Evolutionary conservation across 2,888 invertebrate genomes (phyloP).

Genomic region (Dicyrtoma fusca): DNA sequence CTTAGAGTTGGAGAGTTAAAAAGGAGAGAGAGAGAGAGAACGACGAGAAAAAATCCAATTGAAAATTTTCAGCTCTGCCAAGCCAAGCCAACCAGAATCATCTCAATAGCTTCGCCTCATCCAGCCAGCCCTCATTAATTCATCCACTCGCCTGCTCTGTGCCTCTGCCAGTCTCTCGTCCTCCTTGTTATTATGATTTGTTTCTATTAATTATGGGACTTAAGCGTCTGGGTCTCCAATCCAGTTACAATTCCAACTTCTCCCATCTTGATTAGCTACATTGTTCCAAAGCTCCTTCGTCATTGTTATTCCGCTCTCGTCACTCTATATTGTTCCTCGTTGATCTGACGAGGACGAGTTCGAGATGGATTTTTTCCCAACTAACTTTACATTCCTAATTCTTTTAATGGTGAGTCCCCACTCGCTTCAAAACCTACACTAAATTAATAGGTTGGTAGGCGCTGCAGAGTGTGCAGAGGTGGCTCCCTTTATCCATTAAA

Average conservation of each 20-base stretch:
- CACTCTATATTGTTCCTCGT: constrained; percentile 32
- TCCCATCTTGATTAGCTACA: constrained; percentile 31
- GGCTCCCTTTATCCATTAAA: too few relatives aligned
- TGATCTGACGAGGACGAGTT: constrained; percentile 29
- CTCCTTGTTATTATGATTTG: constrained; percentile 31
- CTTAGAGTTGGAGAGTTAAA: constrained; percentile 18
- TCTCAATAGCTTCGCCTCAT: not conserved
- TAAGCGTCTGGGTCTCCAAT: constrained; percentile 7
- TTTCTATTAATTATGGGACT: constrained; percentile 20
- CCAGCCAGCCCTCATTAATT: constrained; percentile 14
- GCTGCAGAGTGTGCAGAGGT: too few relatives aligned
- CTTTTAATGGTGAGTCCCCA: too few relatives aligned
- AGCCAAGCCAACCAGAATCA: too few relatives aligned
- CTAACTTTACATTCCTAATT: too few relatives aligned
- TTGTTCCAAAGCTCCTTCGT: constrained; percentile 21
- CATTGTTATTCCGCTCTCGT: constrained; percentile 39
- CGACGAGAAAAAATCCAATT: constrained; percentile 6
- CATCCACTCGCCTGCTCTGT: not conserved
- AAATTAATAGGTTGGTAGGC: too few relatives aligned
- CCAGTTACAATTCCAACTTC: constrained; percentile 1
- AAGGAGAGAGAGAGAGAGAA: constrained; percentile 8
- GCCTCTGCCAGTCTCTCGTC: not conserved
- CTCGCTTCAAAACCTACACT: too few relatives aligned
- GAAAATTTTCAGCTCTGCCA: not conserved
- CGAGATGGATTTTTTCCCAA: constrained; percentile 26